These are phyloP conservation scores for Pangasius sanitwongsei DNA, from an alignment of 2,797 vertebrate genomes.

Conservation along the genomic window DNA sequence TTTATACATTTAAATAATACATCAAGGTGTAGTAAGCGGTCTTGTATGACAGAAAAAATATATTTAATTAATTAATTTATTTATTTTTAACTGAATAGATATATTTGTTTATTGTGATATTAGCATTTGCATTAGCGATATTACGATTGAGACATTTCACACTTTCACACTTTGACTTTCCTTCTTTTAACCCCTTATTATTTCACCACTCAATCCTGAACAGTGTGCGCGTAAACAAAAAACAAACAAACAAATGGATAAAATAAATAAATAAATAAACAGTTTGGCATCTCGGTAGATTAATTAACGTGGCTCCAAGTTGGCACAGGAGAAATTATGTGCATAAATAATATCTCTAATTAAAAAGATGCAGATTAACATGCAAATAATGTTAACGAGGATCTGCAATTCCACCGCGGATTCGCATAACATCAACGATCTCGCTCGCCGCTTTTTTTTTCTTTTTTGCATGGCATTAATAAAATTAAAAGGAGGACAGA, in stretches of 20 bases:
- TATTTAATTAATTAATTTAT: background rate
- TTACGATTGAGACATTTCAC: background rate
- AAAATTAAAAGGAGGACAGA: constrained; percentile 98
- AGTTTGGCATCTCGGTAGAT: constrained; percentile 99
- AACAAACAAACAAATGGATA: constrained; percentile 99
- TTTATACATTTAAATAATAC: constrained; percentile 8
- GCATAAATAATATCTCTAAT: constrained; percentile 99
- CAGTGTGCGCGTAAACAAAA: constrained; percentile 95
- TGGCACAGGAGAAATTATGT: constrained; percentile 99
- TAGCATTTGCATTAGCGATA: background rate
- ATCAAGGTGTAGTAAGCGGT: background rate
- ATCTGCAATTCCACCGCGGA: constrained; percentile 99
- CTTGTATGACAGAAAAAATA: background rate
- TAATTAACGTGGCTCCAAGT: constrained; percentile 99
- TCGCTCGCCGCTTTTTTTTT: background rate
- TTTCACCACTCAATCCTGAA: constrained; percentile 79
- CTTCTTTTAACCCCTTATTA: background rate
- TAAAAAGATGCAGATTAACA: constrained; percentile 99
- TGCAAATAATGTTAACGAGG: constrained; percentile 99
- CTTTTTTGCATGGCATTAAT: constrained; percentile 99
- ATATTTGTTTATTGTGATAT: background rate
- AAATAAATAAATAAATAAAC: constrained; percentile 99
- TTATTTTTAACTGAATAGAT: background rate
- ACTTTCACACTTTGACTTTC: background rate
- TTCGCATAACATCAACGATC: constrained; percentile 99